Percentiles rank a stretch among this genome's conserved stretches.
Conservation (phyloP, 2,888 invertebrate species). For the Willowsia nigromaculata region DNA sequence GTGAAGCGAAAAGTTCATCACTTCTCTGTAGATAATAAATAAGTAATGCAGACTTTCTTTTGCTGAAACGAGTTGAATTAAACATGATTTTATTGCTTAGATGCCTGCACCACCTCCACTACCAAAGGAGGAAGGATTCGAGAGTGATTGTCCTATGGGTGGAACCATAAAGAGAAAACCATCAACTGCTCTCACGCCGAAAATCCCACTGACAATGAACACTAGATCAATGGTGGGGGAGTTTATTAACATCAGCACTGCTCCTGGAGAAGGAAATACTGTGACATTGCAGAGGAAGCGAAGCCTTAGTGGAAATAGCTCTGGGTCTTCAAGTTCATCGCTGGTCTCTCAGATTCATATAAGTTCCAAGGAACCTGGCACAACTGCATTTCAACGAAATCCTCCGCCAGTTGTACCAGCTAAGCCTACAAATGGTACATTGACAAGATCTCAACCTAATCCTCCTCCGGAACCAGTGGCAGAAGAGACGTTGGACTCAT, state of each 20-base stretch:
- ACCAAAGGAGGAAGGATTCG: slow-evolving; percentile 84
- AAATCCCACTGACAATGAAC: slow-evolving; percentile 93
- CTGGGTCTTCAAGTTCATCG: slow-evolving; percentile 74
- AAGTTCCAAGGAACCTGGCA: slow-evolving; percentile 36
- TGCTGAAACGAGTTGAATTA: not conserved
- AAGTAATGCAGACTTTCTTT: not conserved
- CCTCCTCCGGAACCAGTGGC: slow-evolving; percentile 84
- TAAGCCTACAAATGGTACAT: slow-evolving; percentile 64
- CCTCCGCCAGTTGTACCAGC: slow-evolving; percentile 45
- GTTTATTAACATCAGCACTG: slow-evolving; percentile 87
- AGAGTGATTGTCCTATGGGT: slow-evolving; percentile 81
- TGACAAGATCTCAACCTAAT: slow-evolving; percentile 81
- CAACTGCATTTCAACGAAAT: slow-evolving; percentile 45
- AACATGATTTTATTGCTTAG: slow-evolving; percentile 2
- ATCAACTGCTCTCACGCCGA: slow-evolving; percentile 87
- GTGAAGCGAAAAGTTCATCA: not conserved
- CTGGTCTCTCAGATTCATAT: slow-evolving; percentile 75
- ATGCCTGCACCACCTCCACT: slow-evolving; percentile 85
- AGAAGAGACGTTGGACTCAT: slow-evolving; percentile 72
- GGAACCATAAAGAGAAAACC: slow-evolving; percentile 94
- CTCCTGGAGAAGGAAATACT: slow-evolving; percentile 77
- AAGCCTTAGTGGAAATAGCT: slow-evolving; percentile 76
- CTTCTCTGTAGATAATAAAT: not conserved
- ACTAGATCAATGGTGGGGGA: slow-evolving; percentile 88
- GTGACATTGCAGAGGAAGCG: slow-evolving; percentile 78